Evolutionary conservation across 1,140 invertebrate genomes (phyloP).

Genomic region (Homarus americanus): DNA sequence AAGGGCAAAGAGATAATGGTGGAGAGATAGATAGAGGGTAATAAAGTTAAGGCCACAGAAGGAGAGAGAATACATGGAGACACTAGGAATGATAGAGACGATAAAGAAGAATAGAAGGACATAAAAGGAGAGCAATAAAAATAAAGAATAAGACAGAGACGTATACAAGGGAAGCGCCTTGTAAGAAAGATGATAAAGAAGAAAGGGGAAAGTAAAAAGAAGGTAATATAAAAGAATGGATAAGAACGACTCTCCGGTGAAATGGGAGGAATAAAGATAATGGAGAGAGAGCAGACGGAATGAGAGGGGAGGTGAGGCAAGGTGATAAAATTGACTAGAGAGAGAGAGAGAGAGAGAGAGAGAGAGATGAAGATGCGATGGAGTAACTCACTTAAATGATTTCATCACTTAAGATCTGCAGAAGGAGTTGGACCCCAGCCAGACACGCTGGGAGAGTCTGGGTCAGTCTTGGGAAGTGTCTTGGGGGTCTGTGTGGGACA

Average conservation of each 20-base stretch:
- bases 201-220: neutral
- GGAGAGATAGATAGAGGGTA: neutral
- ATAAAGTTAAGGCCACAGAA: neutral
- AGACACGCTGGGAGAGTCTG: no score
- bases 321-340: neutral
- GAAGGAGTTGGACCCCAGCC: no score
- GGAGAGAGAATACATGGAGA: neutral
- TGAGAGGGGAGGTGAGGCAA: neutral
- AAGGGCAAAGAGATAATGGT: neutral
- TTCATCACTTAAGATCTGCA: no score
- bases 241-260: no score
- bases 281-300: neutral
- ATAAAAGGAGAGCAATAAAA: neutral
- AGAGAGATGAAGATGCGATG: slow-evolving; percentile 1
- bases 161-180: neutral
- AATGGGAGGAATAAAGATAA: neutral
- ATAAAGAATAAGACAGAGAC: neutral
- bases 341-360: no score
- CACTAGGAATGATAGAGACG: neutral
- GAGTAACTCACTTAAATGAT: no score
- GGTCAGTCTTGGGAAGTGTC: no score
- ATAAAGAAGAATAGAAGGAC: neutral
- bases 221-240: neutral
- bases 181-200: neutral
- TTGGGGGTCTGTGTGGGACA: no score